phyloP scores from a whole-genome alignment of 1,140 invertebrate genomes.

The Pachypeltis micranthus region DNA sequence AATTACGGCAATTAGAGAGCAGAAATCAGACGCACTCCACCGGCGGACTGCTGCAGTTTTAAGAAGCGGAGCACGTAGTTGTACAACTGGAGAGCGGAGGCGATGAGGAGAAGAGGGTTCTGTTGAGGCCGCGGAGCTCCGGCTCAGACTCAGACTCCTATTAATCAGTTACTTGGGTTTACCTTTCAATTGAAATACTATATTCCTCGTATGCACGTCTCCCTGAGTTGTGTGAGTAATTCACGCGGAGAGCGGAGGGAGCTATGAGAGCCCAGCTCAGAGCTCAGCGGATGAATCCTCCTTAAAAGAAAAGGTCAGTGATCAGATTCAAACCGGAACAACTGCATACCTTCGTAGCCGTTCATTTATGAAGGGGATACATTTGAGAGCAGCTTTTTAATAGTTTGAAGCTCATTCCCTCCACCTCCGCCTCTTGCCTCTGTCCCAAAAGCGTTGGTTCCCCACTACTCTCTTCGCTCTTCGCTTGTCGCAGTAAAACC shows the following conservation, averaged over 20 bases:
- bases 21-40: no score
- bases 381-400: neutral
- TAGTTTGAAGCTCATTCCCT: no score
- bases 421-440: no score
- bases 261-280: no score
- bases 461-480: neutral
- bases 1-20: no score
- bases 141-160: no score
- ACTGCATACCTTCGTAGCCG: conserved; percentile 1
- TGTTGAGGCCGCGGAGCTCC: no score
- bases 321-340: conserved; percentile 9
- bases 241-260: neutral
- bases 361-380: neutral
- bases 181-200: conserved; percentile 6
- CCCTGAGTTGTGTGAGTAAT: conserved; percentile 1
- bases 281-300: neutral
- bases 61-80: no score
- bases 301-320: neutral
- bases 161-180: neutral
- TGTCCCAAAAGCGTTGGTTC: no score
- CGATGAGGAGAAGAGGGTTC: no score
- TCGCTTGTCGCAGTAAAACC: neutral
- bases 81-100: no score
- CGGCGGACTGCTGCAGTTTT: no score
- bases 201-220: neutral